phyloP scores from a whole-genome alignment of 2,888 invertebrate genomes.

The Lasioglossum morio region DNA sequence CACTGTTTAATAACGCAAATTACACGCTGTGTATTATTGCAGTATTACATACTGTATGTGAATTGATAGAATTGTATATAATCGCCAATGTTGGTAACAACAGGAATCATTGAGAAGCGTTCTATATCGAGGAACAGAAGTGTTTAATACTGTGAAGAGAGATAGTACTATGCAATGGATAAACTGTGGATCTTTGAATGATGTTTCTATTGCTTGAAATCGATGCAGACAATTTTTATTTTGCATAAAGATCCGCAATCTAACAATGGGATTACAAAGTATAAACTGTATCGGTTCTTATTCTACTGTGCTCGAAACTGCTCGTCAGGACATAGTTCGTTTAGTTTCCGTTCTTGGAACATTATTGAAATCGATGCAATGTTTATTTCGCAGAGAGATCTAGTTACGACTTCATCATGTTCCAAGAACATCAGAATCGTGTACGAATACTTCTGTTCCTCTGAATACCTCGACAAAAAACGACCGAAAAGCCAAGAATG shows the following conservation, averaged over 20 bases:
- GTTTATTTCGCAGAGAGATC: background rate
- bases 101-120: conserved; percentile 1
- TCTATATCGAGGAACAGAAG: background rate
- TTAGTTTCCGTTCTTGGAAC: background rate
- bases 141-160: background rate
- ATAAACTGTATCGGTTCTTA: background rate
- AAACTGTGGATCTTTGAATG: no score
- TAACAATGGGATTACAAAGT: no score
- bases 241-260: no score
- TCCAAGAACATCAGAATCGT: background rate
- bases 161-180: background rate
- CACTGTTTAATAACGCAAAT: no score
- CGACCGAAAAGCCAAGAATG: conserved; percentile 1
- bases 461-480: background rate
- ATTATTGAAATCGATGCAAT: background rate
- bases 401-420: background rate
- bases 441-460: background rate
- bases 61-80: background rate
- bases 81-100: background rate
- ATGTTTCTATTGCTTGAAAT: no score
- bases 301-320: background rate
- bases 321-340: background rate
- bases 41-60: no score
- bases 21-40: no score
- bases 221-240: no score